Conservation (phyloP, 1,140 invertebrate genomes). For the Zaprionus camerounensis region DNA sequence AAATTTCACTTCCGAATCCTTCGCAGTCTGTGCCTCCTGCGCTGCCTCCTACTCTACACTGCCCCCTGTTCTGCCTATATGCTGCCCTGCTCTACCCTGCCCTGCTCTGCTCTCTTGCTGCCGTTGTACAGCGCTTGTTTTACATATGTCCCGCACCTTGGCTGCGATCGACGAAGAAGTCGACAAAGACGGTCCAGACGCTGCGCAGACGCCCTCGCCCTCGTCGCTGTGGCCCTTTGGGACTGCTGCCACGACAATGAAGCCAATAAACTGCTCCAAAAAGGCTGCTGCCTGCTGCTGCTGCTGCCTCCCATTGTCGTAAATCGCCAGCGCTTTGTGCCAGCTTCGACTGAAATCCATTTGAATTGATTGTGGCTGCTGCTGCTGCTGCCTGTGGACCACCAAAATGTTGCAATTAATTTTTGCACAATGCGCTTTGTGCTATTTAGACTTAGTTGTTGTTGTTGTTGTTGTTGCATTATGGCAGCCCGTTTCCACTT, state of each 20-base stretch:
- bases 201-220: slow-evolving; percentile 39
- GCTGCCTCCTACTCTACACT: slow-evolving; percentile 5
- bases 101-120: slow-evolving; percentile 16
- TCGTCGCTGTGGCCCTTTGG: slow-evolving; percentile 25
- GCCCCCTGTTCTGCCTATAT: no score
- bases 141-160: slow-evolving; percentile 83
- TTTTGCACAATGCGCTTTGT: slow-evolving; percentile 80
- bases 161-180: slow-evolving; percentile 1
- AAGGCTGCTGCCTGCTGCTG: slow-evolving; percentile 2
- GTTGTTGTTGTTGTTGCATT: slow-evolving; percentile 53
- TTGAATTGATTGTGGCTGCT: slow-evolving; percentile 70
- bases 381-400: slow-evolving; percentile 41
- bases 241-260: slow-evolving; percentile 65
- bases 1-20: slow-evolving; percentile 83
- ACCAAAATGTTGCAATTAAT: slow-evolving; percentile 83
- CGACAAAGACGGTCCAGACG: slow-evolving; percentile 25
- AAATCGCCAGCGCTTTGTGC: slow-evolving; percentile 59
- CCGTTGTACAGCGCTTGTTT: slow-evolving; percentile 75
- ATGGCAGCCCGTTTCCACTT: slow-evolving; percentile 61
- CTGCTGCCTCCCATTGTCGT: slow-evolving; percentile 48
- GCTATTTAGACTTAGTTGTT: slow-evolving; percentile 64
- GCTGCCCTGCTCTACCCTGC: not conserved
- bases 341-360: slow-evolving; percentile 72
- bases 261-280: slow-evolving; percentile 75
- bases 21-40: slow-evolving; percentile 8